Base-by-base conservation (phyloP, 1,140 invertebrate species). In the Notospermus geniculatus region DNA sequence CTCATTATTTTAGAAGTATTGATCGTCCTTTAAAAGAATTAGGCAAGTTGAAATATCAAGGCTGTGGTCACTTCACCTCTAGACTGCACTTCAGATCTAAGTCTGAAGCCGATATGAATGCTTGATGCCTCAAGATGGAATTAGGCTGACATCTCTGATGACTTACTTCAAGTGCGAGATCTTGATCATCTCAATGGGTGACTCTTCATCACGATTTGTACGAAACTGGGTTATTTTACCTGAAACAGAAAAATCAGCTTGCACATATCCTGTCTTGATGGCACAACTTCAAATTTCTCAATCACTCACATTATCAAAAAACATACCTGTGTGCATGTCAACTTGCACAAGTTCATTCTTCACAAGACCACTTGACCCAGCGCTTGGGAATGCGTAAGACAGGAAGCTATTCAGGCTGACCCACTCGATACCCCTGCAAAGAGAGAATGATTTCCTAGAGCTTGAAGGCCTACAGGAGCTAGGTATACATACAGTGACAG, bases 381-480 rank as follows among this genome's bases (percentile, higher is more conserved):
- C 68, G 43, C 71, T 75, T 17, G 72, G 72, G 55, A 82, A 81
- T 28, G 84, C 83, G 69, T 78, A 86, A 0, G 86, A 85, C 13
- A 88, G 64, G 54, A 88, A 83, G 52, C 77, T 80, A 52, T 77
- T 79, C 25, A 87, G 70, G 59, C 82, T 81, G 17, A 82, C 80
- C 87, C 87, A 88, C 69, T 88, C 87, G 62, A 88, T 85, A 9
- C 87, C 87, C 64, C 85, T 85, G 70, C 45, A 76, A 70, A 52
- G 60, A 32, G 15, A 55, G 13, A 29, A 74, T 57, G 41, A n/a
- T 23, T 27, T 13, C 61, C 43, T 27, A 54, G 54, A 63, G 2
- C 27, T 15, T n/a, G 54, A n/a, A 17, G 53, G 52, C 30, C 65
- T 27, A 58, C 41, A 54, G 25, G 22, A 27, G 39, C 23, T 54